Conservation (phyloP, 2,113 vertebrate species). For the Blennius ocellaris region DNA sequence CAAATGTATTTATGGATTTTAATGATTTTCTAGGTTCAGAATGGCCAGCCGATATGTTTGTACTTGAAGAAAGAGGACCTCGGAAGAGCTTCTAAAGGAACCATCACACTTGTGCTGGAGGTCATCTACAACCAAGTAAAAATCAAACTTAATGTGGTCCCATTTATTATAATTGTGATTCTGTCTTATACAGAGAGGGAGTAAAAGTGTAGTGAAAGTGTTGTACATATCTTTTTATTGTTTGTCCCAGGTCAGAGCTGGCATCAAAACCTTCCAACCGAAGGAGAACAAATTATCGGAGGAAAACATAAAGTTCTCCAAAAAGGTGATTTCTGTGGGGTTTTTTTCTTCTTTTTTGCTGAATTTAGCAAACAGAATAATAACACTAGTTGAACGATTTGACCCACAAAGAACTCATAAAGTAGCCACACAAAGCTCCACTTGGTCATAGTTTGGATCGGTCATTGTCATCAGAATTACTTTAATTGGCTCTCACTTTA, state of each 20-base stretch:
- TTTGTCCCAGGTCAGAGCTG: constrained; percentile 88
- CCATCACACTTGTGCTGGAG: constrained; percentile 91
- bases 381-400: constrained; percentile 15
- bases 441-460: constrained; percentile 27
- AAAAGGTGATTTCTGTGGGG: constrained; percentile 83
- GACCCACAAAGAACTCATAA: constrained; percentile 21
- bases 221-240: neutral
- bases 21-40: constrained; percentile 85
- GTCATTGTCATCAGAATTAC: constrained; percentile 48
- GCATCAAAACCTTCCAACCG: constrained; percentile 89
- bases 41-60: constrained; percentile 87
- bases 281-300: constrained; percentile 88
- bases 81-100: constrained; percentile 88
- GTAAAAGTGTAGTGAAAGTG: neutral
- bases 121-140: constrained; percentile 95
- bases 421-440: constrained; percentile 34
- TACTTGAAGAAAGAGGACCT: constrained; percentile 93
- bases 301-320: constrained; percentile 92
- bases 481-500: constrained; percentile 64
- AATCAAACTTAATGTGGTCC: constrained; percentile 16
- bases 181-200: neutral
- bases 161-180: constrained; percentile 2
- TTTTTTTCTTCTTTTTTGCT: neutral
- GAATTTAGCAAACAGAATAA: constrained; percentile 31
- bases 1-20: neutral